Base-by-base conservation (phyloP, 1,140 invertebrate species). In the Drosophila orosa region DNA sequence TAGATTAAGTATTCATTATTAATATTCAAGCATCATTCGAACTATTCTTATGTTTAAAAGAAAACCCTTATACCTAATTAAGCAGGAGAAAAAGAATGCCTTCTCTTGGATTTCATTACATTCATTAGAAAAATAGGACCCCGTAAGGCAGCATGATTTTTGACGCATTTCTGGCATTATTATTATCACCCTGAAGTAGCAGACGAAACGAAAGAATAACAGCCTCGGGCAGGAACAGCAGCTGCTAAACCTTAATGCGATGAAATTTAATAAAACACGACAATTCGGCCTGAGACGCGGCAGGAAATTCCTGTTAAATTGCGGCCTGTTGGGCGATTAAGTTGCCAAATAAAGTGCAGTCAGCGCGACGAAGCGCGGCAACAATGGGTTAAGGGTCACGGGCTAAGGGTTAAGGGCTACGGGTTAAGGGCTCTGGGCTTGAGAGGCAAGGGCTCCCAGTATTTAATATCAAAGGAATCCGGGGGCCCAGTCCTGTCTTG, bases 331-430 rank as follows among this genome's bases (percentile, higher is more conserved):
- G 58, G 60, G 74, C 77, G 84, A 89, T 89, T 89, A 89, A 89
- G 85, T 89, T 89, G 84, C 85, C 84, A 89, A 89, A 89, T 89
- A 89, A 84, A 89, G 80, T 89, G 80, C 77, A 83, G 60, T 47
- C 56, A 75, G 62, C 72, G 76, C 68, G 75, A 55, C 47, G 40
- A 44, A 62, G 71, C 57, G 55, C 67, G 48, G 15, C 66, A 79
- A 67, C 78, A 85, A 75, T 68, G 78, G 82, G 80, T 77, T 77
- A 84, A 76, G 66, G 50, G 56, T 33, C 13, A n/a, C 15, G 17
- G 13, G 24, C 22, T 19, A 24, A 12, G 62, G 58, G 72, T 55
- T 66, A 62, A 45, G 56, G 40, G 37, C 59, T 68, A 25, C 35
- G 59, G 52, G 47, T 47, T 42, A 68, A 67, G 40, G 44, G 22